These are phyloP conservation scores for Luffia ferchaultella DNA, from an alignment of 2,888 invertebrate species.

Conservation along the genomic window DNA sequence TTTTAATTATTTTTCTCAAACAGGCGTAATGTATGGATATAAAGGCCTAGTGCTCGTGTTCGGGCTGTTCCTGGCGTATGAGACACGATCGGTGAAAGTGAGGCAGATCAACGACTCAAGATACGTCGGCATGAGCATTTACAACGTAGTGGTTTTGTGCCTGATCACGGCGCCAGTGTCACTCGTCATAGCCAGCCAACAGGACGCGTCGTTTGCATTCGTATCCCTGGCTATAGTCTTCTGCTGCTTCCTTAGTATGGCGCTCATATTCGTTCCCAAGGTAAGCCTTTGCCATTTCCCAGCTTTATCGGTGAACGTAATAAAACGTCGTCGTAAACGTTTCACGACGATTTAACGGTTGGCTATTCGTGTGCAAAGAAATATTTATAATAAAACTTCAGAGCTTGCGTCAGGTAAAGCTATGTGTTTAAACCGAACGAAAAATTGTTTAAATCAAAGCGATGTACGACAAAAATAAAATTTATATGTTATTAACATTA, in stretches of 20 bases:
- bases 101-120: conserved; percentile 98
- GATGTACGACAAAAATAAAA: no score
- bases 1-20: no score
- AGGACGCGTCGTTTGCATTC: conserved; percentile 97
- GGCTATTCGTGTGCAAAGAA: no score
- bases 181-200: conserved; percentile 96
- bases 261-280: conserved; percentile 98
- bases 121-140: conserved; percentile 99
- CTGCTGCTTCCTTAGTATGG: conserved; percentile 98
- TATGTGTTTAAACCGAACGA: no score
- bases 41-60: conserved; percentile 97
- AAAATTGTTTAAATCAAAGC: no score
- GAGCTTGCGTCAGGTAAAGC: no score
- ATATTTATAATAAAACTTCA: no score
- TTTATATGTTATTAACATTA: no score
- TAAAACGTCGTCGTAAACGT: neutral
- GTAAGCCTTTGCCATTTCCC: conserved; percentile 45
- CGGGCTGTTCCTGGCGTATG: conserved; percentile 97
- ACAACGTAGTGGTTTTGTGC: conserved; percentile 98
- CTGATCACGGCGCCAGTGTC: conserved; percentile 98
- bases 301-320: neutral
- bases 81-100: conserved; percentile 96
- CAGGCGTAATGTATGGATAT: conserved; percentile 95
- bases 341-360: conserved; percentile 6
- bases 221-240: conserved; percentile 96